These are phyloP conservation scores for Myrmecobius fasciatus DNA, from an alignment of 2,113 vertebrate species.

Conservation along the genomic window DNA sequence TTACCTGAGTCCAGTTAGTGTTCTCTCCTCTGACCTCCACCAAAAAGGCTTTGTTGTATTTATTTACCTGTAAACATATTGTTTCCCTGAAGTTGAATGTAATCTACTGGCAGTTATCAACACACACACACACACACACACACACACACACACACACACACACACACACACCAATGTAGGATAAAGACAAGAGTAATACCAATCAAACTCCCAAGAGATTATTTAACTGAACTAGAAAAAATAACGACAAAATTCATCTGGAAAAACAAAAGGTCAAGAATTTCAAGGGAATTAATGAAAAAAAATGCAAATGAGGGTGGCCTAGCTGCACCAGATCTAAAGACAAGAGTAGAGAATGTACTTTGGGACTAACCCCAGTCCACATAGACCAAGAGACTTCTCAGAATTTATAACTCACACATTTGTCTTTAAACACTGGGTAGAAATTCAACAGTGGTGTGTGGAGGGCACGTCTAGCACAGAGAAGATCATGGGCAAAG, in stretches of 20 bases:
- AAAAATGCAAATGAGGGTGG: no score
- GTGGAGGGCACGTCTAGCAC: neutral
- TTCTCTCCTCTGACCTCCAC: neutral
- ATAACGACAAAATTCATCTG: no score
- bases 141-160: neutral
- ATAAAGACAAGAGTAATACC: neutral
- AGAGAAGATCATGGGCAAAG: neutral
- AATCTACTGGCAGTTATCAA: neutral
- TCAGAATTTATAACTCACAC: neutral
- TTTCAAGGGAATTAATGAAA: no score
- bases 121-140: accelerated
- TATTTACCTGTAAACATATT: neutral
- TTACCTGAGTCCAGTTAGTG: neutral
- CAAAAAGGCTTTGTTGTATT: neutral
- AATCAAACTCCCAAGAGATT: no score
- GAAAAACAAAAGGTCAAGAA: no score
- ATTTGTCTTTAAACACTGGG: neutral
- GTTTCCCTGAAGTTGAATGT: neutral
- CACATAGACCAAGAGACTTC: neutral
- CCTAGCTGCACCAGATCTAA: no score
- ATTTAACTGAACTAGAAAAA: no score
- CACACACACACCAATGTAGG: neutral
- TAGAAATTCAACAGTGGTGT: neutral
- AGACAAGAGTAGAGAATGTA: neutral
- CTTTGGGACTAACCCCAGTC: neutral